Evolutionary conservation across 2,888 invertebrate species (phyloP), one percentile per base, ranked within the genome.

Genomic region (Alsophila aescularia): DNA sequence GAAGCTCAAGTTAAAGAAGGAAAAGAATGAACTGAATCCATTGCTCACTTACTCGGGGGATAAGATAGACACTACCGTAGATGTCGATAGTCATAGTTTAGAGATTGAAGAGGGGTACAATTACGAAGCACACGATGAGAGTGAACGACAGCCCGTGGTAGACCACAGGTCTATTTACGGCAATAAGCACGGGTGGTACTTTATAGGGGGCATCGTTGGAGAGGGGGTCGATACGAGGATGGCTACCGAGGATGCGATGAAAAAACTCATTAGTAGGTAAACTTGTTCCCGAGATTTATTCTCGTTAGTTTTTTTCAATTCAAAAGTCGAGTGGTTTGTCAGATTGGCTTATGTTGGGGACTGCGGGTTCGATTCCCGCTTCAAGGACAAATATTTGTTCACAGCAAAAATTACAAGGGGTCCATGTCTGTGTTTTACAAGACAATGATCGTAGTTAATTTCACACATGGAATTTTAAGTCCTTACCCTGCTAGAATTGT

Each of bases 151-250:
- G 66, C 92, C 93, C 14, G 92, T 95, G 43, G 83, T 92, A 27
- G 95, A 95, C 75, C 92, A 91, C 64, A 92, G 94, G 53, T 90
- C 92, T 69, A 93, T 94, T 58, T 93, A 93, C 57, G 93, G 93
- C 41, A 96, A 95, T 83, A 92, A 92, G 73, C 94, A 94, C 58
- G 97, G 97, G 37, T 97, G 97, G 97, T 93, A 95, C 81, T 97
- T 96, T 94, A 94, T 97, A 48, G 95, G 96, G 14, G 96, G 96
- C 31, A 93, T 97, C 52, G 94, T 95, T 60, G 96, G 97, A 15
- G 93, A 93, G 70, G 94, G 95, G 47, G 76, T 89, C 10, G 94
- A 94, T 75, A 92, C 94, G 8, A 92, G 92, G 52, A 84, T 93
- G 60, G 95, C 96, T 12, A 95, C 96, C 75, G 92, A 93, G 64